A percentile compares a stretch with the other conserved stretches of the same genome.
These are phyloP conservation scores for Paratilapia polleni DNA, from an alignment of 2,113 vertebrate genomes.

Conservation along the genomic window DNA sequence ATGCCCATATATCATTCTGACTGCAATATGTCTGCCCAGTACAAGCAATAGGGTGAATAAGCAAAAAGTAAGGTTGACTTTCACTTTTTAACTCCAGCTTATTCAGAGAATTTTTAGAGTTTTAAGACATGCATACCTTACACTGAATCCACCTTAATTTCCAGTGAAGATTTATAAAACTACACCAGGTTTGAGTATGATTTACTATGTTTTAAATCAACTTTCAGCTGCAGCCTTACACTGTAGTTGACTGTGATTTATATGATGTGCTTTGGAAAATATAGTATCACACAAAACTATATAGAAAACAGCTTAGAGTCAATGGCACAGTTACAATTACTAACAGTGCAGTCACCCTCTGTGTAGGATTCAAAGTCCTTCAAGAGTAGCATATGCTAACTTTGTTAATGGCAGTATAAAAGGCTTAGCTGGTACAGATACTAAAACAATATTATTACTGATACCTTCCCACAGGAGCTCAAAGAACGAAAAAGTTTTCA, in stretches of 20 bases:
- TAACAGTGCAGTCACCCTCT: not conserved
- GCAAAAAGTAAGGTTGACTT: not conserved
- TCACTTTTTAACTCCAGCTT: not conserved
- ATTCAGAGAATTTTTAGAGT: not conserved
- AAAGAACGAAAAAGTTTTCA: not conserved
- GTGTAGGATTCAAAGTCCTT: not conserved
- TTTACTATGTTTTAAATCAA: not conserved
- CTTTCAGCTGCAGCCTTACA: not conserved
- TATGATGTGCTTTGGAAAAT: not conserved
- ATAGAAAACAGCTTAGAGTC: not conserved
- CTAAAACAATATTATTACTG: not conserved
- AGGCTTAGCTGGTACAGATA: not conserved
- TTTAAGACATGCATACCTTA: not conserved
- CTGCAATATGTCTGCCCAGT: slow-evolving; percentile 27
- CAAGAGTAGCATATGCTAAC: not conserved
- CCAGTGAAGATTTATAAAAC: not conserved
- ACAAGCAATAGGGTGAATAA: slow-evolving; percentile 17
- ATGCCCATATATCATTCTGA: slow-evolving; percentile 45
- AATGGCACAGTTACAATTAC: not conserved
- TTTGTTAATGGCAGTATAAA: not conserved
- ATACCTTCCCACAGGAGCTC: not conserved
- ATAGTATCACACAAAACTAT: not conserved
- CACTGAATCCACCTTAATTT: not conserved
- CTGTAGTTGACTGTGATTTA: not conserved
- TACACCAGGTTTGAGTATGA: not conserved